Evolutionary conservation across 2,888 invertebrate genomes (phyloP).

Genomic region (Hydrotaea diabolus): DNA sequence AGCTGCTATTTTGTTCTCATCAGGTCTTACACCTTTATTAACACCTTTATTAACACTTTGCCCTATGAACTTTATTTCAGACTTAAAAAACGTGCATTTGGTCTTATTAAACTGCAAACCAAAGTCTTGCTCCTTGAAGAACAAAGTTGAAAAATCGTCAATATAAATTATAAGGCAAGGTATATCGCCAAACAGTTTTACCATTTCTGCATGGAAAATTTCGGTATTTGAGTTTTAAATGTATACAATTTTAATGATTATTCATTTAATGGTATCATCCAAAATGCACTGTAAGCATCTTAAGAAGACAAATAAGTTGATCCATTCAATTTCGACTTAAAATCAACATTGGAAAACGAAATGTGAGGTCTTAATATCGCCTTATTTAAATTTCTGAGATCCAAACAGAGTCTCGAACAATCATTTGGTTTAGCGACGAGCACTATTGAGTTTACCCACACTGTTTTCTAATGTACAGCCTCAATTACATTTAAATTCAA

Average conservation of each 20-base stretch:
- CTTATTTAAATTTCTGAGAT: constrained; percentile 61
- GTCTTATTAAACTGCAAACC: constrained; percentile 61
- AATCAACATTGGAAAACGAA: constrained; percentile 51
- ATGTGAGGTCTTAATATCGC: constrained; percentile 54
- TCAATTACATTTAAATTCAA: constrained; percentile 50
- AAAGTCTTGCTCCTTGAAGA: constrained; percentile 53
- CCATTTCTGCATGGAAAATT: constrained; percentile 61
- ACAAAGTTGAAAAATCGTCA: constrained; percentile 63
- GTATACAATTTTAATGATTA: constrained; percentile 68
- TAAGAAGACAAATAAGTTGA: constrained; percentile 31
- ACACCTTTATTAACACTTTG: constrained; percentile 53
- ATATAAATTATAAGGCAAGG: constrained; percentile 56
- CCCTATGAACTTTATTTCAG: constrained; percentile 57
- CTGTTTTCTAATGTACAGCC: constrained; percentile 53
- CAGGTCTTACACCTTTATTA: constrained; percentile 27
- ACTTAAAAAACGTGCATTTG: constrained; percentile 41
- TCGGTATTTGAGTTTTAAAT: constrained; percentile 68
- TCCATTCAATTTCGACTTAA: constrained; percentile 51
- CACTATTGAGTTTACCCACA: too few species aligned
- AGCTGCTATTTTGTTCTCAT: constrained; percentile 50
- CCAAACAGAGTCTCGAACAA: too few species aligned
- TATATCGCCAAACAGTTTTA: constrained; percentile 58
- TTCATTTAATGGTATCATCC: constrained; percentile 68
- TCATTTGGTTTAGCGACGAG: constrained; percentile 64
- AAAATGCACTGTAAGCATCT: constrained; percentile 62